A percentile compares a stretch with the other conserved stretches of the same genome.
phyloP scores from a whole-genome alignment of 2,113 vertebrate species.

The Chauna torquata region DNA sequence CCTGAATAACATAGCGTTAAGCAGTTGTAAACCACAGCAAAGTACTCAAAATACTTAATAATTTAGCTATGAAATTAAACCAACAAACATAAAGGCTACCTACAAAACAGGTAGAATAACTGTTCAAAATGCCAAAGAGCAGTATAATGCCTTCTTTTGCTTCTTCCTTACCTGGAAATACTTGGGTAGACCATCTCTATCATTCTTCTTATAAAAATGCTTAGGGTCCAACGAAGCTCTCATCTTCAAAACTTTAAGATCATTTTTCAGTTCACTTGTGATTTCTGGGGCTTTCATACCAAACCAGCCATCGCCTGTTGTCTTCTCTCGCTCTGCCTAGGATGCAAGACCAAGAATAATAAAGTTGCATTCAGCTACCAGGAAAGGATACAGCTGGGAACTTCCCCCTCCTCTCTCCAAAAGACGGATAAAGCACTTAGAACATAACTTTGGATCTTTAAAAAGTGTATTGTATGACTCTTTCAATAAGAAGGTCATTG shows the following conservation, averaged over 20 bases:
- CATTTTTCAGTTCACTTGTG: constrained; percentile 88
- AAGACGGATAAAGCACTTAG: not conserved
- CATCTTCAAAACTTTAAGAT: constrained; percentile 92
- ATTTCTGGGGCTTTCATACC: constrained; percentile 97
- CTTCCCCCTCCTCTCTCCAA: not conserved
- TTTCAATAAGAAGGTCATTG: not conserved
- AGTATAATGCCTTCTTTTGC: not conserved
- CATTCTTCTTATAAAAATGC: constrained; percentile 97
- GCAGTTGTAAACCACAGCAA: not conserved
- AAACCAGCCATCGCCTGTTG: constrained; percentile 92
- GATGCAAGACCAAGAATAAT: constrained; percentile 37
- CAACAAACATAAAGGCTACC: not conserved
- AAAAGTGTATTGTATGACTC: not conserved
- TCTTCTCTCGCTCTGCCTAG: constrained; percentile 87
- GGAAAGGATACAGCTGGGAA: not conserved
- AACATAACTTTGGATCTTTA: not conserved
- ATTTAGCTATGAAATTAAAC: not conserved
- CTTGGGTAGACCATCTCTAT: constrained; percentile 92
- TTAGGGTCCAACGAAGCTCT: constrained; percentile 91
- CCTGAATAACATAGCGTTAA: not conserved
- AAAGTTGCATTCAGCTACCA: not conserved
- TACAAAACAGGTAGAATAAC: not conserved
- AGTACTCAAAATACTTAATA: not conserved
- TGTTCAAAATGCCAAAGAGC: not conserved
- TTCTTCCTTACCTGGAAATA: constrained; percentile 89